Percentiles rank a stretch among this genome's conserved stretches.
Conservation (phyloP, 2,113 vertebrate genomes). For the Candoia aspera region DNA sequence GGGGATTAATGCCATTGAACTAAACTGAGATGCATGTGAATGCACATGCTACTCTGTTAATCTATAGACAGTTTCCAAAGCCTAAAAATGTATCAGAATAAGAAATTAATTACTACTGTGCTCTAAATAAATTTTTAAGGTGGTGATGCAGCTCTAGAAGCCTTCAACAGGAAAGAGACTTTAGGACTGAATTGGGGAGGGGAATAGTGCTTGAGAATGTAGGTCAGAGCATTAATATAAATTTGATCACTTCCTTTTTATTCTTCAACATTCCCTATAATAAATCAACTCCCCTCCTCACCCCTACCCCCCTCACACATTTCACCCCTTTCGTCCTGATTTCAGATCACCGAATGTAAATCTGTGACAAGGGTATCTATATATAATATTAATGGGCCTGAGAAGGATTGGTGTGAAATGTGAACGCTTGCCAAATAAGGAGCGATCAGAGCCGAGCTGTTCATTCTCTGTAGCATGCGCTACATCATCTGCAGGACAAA, state of each 20-base stretch:
- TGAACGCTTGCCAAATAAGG: constrained; percentile 87
- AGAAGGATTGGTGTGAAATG: constrained; percentile 81
- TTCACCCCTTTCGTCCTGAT: constrained; percentile 79
- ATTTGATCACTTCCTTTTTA: constrained; percentile 85
- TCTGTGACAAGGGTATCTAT: constrained; percentile 98
- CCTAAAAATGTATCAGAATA: background rate
- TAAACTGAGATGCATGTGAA: background rate
- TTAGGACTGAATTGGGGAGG: constrained; percentile 43
- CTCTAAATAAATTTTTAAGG: constrained; percentile 20
- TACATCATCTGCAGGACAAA: constrained; percentile 90
- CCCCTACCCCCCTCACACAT: constrained; percentile 51
- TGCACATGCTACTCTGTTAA: background rate
- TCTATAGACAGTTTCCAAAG: background rate
- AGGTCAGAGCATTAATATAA: constrained; percentile 83
- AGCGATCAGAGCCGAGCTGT: constrained; percentile 83
- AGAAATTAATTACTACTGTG: background rate
- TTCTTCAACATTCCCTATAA: constrained; percentile 83
- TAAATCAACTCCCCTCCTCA: constrained; percentile 83
- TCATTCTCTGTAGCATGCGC: constrained; percentile 74
- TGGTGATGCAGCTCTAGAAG: background rate
- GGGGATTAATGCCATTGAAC: background rate
- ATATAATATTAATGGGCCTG: constrained; percentile 97
- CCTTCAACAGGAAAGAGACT: constrained; percentile 55
- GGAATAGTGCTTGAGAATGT: constrained; percentile 65
- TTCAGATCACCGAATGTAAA: constrained; percentile 89